A percentile compares a stretch with the other conserved stretches of the same genome.
These are phyloP conservation scores for Poliocrania exsul DNA, from an alignment of 2,797 vertebrate species.

Conservation along the genomic window DNA sequence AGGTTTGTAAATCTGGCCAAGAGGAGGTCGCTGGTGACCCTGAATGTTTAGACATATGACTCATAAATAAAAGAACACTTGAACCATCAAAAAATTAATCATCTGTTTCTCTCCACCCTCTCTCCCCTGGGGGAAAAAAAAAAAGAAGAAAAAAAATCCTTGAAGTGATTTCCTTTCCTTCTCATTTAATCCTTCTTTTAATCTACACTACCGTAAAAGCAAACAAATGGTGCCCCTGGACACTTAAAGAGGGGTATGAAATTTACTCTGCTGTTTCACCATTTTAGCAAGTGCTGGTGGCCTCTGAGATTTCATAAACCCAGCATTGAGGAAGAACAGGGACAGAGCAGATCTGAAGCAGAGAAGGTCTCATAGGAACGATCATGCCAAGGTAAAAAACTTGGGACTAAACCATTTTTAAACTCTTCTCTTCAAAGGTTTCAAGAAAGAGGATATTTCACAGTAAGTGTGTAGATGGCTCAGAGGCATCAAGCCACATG, in stretches of 20 bases:
- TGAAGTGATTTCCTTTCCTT: neutral
- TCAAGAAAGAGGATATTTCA: neutral
- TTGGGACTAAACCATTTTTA: neutral
- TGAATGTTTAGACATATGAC: slow-evolving; percentile 59
- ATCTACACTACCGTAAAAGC: neutral
- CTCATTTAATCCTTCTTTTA: neutral
- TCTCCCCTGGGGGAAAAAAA: neutral
- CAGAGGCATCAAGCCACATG: neutral
- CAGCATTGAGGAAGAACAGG: neutral
- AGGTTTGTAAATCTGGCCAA: neutral
- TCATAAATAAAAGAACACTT: slow-evolving; percentile 30
- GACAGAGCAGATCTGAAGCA: neutral
- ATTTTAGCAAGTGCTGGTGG: neutral
- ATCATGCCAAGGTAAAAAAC: neutral
- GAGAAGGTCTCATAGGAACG: neutral
- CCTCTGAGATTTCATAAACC: neutral
- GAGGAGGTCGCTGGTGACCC: slow-evolving; percentile 2
- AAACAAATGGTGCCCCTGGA: neutral
- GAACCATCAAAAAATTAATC: neutral
- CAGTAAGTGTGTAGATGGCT: neutral
- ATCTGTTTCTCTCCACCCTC: neutral
- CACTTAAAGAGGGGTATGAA: neutral
- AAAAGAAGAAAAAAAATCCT: neutral
- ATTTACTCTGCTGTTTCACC: neutral
- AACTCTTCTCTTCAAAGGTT: neutral